These are phyloP conservation scores for Daboia siamensis DNA, from an alignment of 2,113 vertebrate genomes.

Conservation along the genomic window DNA sequence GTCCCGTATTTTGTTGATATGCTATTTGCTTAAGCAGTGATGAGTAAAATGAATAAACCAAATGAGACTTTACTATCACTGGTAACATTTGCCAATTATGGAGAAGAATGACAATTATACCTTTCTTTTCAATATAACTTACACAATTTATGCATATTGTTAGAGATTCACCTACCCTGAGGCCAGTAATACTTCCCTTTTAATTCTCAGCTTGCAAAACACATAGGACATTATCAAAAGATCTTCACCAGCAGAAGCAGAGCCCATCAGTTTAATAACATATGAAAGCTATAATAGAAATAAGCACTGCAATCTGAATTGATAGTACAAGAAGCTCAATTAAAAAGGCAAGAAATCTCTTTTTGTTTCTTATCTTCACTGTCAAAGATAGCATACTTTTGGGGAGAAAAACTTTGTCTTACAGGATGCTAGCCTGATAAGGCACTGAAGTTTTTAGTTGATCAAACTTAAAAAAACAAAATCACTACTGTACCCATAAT, in stretches of 20 bases:
- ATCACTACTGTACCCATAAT: background rate
- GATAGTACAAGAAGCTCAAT: background rate
- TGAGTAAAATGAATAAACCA: background rate
- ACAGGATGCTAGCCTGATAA: background rate
- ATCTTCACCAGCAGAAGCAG: background rate
- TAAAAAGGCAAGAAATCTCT: background rate
- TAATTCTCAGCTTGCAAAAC: background rate
- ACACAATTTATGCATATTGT: background rate
- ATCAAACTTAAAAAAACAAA: background rate
- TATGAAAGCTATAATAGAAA: background rate
- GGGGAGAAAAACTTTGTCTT: background rate
- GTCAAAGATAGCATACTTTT: background rate
- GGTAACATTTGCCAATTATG: background rate
- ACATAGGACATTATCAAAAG: background rate
- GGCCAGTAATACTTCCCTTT: background rate
- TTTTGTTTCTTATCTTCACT: background rate
- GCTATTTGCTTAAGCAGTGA: background rate
- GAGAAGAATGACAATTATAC: background rate
- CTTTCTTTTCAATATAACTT: background rate
- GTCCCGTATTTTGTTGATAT: background rate
- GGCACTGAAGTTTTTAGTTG: background rate
- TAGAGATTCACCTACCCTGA: background rate
- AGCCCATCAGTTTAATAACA: background rate
- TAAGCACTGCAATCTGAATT: background rate
- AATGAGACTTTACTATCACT: background rate